These are phyloP conservation scores for Papilio aristodemus DNA, from an alignment of 1,140 invertebrate species.

Conservation along the genomic window DNA sequence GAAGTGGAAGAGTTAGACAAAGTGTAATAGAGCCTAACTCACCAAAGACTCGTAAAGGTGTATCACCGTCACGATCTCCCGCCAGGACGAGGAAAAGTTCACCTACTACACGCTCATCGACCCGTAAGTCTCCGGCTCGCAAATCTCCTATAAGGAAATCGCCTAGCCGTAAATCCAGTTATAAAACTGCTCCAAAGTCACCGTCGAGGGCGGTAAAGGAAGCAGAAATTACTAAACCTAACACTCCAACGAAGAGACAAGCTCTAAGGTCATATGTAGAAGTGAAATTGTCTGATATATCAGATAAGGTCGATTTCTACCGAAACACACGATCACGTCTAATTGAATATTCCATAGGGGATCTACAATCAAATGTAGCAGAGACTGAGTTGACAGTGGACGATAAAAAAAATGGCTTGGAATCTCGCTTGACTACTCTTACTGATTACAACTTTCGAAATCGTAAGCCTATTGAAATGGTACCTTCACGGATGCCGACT, in stretches of 20 bases:
- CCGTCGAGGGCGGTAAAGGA: constrained; percentile 65
- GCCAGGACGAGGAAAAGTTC: constrained; percentile 69
- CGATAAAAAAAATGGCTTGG: constrained; percentile 61
- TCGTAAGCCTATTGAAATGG: constrained; percentile 53
- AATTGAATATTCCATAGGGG: constrained; percentile 62
- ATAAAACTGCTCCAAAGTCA: constrained; percentile 61
- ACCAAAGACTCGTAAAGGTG: constrained; percentile 59
- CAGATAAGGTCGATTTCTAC: constrained; percentile 51
- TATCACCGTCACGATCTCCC: constrained; percentile 70
- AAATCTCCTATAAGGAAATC: constrained; percentile 51
- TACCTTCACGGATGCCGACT: constrained; percentile 56
- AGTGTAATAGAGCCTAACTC: constrained; percentile 62
- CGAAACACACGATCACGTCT: constrained; percentile 58
- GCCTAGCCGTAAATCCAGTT: constrained; percentile 51
- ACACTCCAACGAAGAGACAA: constrained; percentile 63
- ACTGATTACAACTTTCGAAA: constrained; percentile 58
- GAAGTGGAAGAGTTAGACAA: constrained; percentile 62
- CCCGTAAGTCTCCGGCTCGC: constrained; percentile 55
- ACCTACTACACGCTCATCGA: constrained; percentile 47
- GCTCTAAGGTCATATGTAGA: constrained; percentile 51
- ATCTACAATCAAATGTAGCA: constrained; percentile 45
- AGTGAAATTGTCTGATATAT: constrained; percentile 53
- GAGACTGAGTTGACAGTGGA: constrained; percentile 41
- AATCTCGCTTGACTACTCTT: constrained; percentile 42
- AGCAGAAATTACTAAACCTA: constrained; percentile 41